Evolutionary conservation across 2,113 vertebrate species (phyloP).

Genomic region (Rhombomys opimus): DNA sequence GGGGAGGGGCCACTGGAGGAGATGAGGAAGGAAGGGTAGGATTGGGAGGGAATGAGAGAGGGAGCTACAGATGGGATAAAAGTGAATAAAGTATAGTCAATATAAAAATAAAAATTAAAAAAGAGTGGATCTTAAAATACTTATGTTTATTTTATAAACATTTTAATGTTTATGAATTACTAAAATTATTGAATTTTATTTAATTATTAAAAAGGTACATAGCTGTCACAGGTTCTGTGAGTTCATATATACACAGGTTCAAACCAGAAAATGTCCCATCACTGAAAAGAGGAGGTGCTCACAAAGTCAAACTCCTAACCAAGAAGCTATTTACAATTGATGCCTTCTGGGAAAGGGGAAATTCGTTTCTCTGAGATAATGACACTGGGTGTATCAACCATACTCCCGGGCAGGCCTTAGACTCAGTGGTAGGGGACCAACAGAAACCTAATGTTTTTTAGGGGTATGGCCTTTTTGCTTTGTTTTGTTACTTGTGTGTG

Average conservation of each 20-base stretch:
- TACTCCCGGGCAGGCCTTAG: too few relatives aligned
- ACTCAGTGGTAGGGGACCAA: background rate
- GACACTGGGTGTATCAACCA: background rate
- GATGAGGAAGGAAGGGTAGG: too few relatives aligned
- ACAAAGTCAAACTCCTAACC: background rate
- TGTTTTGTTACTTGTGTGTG: background rate
- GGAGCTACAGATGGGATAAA: too few relatives aligned
- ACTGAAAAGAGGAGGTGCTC: background rate
- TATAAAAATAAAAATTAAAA: background rate
- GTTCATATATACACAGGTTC: background rate
- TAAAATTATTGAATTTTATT: too few relatives aligned
- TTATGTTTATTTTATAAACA: background rate
- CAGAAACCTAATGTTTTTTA: background rate
- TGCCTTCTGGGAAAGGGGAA: background rate
- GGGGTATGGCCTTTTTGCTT: background rate
- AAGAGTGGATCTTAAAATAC: background rate
- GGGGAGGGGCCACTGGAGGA: too few relatives aligned
- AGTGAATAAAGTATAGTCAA: too few relatives aligned
- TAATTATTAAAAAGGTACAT: background rate
- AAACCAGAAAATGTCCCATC: too few relatives aligned
- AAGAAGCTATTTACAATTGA: background rate
- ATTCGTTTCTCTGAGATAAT: background rate
- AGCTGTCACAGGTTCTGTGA: background rate
- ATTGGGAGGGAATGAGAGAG: too few relatives aligned
- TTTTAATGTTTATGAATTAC: too few relatives aligned